phyloP scores from a whole-genome alignment of 2,797 vertebrate genomes.

The Takifugu ocellatus region DNA sequence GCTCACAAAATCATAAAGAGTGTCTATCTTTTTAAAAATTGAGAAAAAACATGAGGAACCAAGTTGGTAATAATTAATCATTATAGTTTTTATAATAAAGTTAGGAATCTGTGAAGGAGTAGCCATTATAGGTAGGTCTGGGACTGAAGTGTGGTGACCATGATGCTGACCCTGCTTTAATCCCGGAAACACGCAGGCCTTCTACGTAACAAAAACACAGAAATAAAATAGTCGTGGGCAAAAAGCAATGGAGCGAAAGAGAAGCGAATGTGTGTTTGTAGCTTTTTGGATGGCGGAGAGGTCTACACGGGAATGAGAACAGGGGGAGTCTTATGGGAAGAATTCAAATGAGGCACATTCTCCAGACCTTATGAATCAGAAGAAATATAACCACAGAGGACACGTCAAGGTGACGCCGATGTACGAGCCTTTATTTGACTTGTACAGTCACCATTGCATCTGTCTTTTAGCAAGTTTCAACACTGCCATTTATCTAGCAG shows the following conservation, averaged over 20 bases:
- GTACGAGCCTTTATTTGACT: constrained; percentile 40
- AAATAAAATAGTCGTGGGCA: constrained; percentile 19
- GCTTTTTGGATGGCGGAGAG: constrained; percentile 40
- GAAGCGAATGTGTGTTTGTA: constrained; percentile 68
- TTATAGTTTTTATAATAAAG: too few relatives aligned
- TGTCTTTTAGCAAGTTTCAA: constrained; percentile 49
- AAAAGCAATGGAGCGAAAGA: constrained; percentile 32
- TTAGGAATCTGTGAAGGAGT: neutral
- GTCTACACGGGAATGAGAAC: constrained; percentile 46
- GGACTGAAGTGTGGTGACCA: constrained; percentile 15
- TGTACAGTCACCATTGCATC: constrained; percentile 15
- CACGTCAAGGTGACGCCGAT: constrained; percentile 21
- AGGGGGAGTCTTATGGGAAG: constrained; percentile 33
- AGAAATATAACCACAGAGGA: constrained; percentile 27
- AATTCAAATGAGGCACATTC: constrained; percentile 51
- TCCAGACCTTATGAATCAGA: constrained; percentile 29
- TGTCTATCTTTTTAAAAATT: too few relatives aligned
- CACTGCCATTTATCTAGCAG: constrained; percentile 64
- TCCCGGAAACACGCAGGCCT: constrained; percentile 6
- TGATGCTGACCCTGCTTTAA: constrained; percentile 19
- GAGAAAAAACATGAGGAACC: too few relatives aligned
- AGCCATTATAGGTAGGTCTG: constrained; percentile 16
- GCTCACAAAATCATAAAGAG: too few relatives aligned
- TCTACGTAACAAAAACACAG: constrained; percentile 21
- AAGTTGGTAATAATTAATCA: too few relatives aligned